These are phyloP conservation scores for Heliconius hortense DNA, from an alignment of 2,888 invertebrate species.

Conservation along the genomic window DNA sequence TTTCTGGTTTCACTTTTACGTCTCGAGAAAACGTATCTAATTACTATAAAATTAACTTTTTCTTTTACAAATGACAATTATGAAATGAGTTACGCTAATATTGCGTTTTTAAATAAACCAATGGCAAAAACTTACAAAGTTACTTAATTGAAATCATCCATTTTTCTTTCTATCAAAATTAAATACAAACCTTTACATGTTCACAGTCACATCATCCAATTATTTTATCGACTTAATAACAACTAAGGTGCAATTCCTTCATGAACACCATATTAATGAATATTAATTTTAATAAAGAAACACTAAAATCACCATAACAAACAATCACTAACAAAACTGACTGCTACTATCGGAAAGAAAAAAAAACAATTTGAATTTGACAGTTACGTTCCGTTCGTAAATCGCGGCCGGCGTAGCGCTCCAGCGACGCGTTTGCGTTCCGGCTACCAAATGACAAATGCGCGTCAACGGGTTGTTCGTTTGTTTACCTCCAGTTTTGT, in stretches of 20 bases:
- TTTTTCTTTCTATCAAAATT: background rate
- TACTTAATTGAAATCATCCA: background rate
- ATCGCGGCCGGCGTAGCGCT: constrained; percentile 53
- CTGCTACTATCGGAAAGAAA: background rate
- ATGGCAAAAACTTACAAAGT: background rate
- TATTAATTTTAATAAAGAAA: background rate
- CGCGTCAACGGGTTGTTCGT: constrained; percentile 57
- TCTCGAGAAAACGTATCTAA: constrained; percentile 11
- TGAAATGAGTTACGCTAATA: background rate
- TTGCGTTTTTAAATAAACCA: background rate
- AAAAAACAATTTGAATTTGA: constrained; percentile 36
- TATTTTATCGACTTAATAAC: background rate
- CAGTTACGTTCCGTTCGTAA: constrained; percentile 54
- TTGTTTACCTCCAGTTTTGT: constrained; percentile 66
- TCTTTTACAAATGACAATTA: background rate
- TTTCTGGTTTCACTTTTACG: constrained; percentile 11
- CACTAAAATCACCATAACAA: constrained; percentile 30
- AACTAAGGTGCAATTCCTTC: constrained; percentile 49
- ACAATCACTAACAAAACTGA: constrained; percentile 22
- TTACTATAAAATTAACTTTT: background rate
- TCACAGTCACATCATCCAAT: background rate
- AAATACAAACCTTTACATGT: constrained; percentile 18
- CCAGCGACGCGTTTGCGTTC: constrained; percentile 61
- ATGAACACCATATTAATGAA: constrained; percentile 48
- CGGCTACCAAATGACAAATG: constrained; percentile 78